Evolutionary conservation across 2,888 invertebrate genomes (phyloP).

Genomic region (Anoncus sp.): DNA sequence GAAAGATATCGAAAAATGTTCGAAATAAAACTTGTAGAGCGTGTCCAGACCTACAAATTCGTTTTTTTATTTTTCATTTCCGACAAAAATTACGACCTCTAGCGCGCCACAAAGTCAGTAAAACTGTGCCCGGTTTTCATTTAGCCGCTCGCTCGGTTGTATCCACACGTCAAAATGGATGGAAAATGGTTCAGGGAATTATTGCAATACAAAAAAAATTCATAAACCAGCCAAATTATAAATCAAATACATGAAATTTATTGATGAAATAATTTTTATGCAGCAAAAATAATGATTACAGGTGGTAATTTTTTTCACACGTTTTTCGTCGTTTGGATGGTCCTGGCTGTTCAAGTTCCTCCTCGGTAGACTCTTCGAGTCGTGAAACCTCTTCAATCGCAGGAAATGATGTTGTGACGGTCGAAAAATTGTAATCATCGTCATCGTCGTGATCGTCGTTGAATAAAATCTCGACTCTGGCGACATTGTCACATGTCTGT

Average conservation of each 20-base stretch:
- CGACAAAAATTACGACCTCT: constrained; percentile 1
- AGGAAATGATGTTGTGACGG: neutral
- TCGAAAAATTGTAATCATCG: too few relatives aligned
- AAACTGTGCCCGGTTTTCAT: neutral
- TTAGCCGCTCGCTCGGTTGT: neutral
- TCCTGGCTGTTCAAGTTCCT: neutral
- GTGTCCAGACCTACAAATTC: too few relatives aligned
- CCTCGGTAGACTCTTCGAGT: constrained; percentile 1
- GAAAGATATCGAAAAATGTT: too few relatives aligned
- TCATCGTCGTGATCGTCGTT: neutral
- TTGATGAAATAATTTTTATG: neutral
- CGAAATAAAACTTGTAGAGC: too few relatives aligned
- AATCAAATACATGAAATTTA: neutral
- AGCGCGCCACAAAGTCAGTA: neutral
- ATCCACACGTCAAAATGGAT: neutral
- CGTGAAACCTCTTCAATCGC: neutral
- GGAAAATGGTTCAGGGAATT: neutral
- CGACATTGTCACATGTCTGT: neutral
- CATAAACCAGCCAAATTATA: constrained; percentile 3
- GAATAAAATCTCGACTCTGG: constrained; percentile 2
- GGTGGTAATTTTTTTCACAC: neutral
- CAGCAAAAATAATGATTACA: neutral
- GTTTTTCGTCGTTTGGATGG: constrained; percentile 4
- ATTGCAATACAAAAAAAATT: constrained; percentile 10
- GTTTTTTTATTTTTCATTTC: too few relatives aligned